phyloP scores from a whole-genome alignment of 1,140 invertebrate genomes.

The Aphelenchoides fujianensis region DNA sequence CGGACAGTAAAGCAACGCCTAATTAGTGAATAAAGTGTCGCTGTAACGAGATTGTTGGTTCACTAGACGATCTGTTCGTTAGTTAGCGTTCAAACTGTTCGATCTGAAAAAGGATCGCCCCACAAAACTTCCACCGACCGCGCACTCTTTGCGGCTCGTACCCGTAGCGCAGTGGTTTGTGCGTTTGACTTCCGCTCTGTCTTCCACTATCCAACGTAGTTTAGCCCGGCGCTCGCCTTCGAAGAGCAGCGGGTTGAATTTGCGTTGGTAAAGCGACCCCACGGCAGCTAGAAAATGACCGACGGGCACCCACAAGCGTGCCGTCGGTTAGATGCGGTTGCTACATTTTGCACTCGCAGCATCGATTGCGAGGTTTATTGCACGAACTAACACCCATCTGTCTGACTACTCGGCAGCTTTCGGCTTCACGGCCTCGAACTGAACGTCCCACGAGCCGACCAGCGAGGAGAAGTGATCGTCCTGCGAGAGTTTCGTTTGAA shows the following conservation, averaged over 20 bases:
- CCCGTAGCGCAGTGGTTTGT: neutral
- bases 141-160: no score
- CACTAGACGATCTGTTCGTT: no score
- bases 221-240: neutral
- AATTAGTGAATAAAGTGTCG: no score
- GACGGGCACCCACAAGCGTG: neutral
- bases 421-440: no score
- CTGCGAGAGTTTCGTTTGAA: neutral
- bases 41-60: no score
- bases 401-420: neutral
- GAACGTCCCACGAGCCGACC: neutral
- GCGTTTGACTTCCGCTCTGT: neutral
- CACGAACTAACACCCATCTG: neutral
- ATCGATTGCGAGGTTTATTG: neutral
- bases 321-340: neutral
- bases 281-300: neutral
- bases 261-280: neutral
- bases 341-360: no score
- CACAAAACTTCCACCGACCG: no score
- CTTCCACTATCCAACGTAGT: slow-evolving; percentile 2
- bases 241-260: neutral
- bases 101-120: no score
- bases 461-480: neutral
- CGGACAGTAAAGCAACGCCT: no score
- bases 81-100: no score